phyloP scores from a whole-genome alignment of 2,113 vertebrate species.

The Anas platyrhynchos region DNA sequence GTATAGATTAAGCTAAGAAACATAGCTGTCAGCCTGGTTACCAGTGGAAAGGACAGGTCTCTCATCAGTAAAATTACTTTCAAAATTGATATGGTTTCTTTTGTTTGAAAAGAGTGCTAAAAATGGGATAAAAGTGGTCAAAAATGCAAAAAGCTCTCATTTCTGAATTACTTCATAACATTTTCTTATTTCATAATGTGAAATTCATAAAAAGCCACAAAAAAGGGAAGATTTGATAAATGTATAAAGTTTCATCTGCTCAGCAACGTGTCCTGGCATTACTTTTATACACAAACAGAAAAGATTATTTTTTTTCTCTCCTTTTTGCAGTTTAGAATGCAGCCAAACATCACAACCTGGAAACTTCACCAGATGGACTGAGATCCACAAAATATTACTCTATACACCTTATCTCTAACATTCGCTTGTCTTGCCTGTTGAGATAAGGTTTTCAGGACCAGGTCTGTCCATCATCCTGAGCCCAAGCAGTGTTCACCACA shows the following conservation, averaged over 20 bases:
- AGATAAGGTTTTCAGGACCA: not conserved
- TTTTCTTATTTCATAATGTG: not conserved
- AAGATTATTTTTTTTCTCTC: not conserved
- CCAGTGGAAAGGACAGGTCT: not conserved
- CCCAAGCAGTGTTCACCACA: rapidly evolving
- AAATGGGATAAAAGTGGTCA: not conserved
- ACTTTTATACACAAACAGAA: not conserved
- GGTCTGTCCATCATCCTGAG: not conserved
- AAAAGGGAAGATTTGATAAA: not conserved
- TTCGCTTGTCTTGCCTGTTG: not conserved
- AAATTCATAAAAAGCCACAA: not conserved
- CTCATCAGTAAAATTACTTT: not conserved
- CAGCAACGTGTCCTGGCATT: not conserved
- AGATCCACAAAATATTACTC: not conserved
- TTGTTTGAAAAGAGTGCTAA: not conserved
- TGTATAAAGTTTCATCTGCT: not conserved
- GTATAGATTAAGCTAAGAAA: not conserved
- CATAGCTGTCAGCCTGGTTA: not conserved
- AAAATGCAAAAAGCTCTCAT: not conserved
- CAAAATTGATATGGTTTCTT: not conserved
- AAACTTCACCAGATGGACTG: not conserved
- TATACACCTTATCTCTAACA: not conserved
- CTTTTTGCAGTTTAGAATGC: not conserved
- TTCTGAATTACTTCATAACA: not conserved
- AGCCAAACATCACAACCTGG: not conserved